Conservation (phyloP, 1,140 invertebrate species). For the Sycophila sp. region DNA sequence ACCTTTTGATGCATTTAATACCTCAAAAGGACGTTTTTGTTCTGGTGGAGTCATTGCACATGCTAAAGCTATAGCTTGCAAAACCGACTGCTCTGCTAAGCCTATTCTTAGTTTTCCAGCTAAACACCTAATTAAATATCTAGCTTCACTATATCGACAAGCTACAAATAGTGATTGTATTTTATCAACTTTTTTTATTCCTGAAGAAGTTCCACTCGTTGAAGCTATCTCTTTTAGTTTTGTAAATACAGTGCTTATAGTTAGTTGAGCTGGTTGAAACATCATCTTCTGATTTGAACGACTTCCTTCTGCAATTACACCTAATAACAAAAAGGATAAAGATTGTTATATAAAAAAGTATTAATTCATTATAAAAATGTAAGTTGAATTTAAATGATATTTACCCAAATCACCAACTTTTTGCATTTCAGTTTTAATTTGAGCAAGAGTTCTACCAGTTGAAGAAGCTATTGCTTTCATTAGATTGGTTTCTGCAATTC, state of each 20-base stretch:
- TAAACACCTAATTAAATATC: slow-evolving; percentile 91
- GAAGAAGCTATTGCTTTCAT: slow-evolving; percentile 96
- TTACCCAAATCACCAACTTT: slow-evolving; percentile 81
- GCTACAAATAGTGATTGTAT: slow-evolving; percentile 94
- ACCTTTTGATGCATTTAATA: slow-evolving; percentile 72
- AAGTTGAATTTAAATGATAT: not conserved
- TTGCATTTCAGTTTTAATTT: slow-evolving; percentile 86
- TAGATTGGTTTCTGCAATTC: slow-evolving; percentile 92
- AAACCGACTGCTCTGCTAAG: slow-evolving; percentile 94
- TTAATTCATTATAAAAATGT: not conserved
- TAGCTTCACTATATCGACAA: slow-evolving; percentile 89
- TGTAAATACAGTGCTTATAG: slow-evolving; percentile 79
- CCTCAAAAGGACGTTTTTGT: slow-evolving; percentile 74
- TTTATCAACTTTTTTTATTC: slow-evolving; percentile 90
- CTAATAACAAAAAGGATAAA: slow-evolving; percentile 58
- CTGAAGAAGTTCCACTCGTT: slow-evolving; percentile 83
- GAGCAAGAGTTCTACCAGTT: slow-evolving; percentile 86
- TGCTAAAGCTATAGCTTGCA: slow-evolving; percentile 91
- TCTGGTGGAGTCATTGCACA: slow-evolving; percentile 77
- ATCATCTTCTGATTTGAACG: slow-evolving; percentile 90
- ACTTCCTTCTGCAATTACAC: slow-evolving; percentile 91
- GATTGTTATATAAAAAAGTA: not conserved
- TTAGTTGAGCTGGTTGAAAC: slow-evolving; percentile 78
- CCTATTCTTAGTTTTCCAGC: slow-evolving; percentile 96
- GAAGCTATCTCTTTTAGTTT: slow-evolving; percentile 91